Conservation (phyloP, 2,797 vertebrate species). For the Paratrypauchen microcephalus region DNA sequence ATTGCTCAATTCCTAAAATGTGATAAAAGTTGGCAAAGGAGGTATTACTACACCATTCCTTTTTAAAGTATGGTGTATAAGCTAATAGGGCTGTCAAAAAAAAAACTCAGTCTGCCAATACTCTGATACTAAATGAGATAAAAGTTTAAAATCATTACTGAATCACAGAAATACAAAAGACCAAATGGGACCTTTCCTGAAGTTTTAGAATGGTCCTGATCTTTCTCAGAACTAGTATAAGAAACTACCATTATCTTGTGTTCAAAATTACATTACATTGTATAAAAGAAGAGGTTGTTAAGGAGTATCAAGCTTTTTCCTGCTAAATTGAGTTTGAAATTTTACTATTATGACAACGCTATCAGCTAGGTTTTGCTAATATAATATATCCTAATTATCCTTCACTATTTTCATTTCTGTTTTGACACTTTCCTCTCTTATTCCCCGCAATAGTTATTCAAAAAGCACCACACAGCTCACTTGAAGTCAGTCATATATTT, state of each 20-base stretch:
- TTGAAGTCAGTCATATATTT: slow-evolving; percentile 1
- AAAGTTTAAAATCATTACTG: neutral
- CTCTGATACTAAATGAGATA: no score
- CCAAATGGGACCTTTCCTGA: neutral
- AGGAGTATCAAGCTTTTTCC: no score
- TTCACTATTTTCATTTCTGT: neutral
- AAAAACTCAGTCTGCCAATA: neutral
- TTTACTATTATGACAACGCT: no score
- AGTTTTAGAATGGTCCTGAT: neutral
- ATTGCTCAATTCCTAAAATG: neutral
- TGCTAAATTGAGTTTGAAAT: no score
- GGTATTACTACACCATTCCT: neutral
- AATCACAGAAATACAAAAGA: neutral
- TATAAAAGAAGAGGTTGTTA: no score
- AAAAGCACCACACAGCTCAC: slow-evolving; percentile 12
- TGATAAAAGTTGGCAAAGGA: neutral
- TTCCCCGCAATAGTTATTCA: slow-evolving; percentile 8
- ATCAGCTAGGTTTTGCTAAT: neutral
- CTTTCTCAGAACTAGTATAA: neutral
- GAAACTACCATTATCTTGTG: neutral
- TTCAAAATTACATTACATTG: neutral
- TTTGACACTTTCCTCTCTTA: neutral
- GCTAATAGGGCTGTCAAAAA: neutral
- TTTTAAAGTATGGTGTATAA: neutral
- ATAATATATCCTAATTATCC: neutral